phyloP scores from a whole-genome alignment of 2,888 invertebrate genomes.

The Polydrusus cervinus region DNA sequence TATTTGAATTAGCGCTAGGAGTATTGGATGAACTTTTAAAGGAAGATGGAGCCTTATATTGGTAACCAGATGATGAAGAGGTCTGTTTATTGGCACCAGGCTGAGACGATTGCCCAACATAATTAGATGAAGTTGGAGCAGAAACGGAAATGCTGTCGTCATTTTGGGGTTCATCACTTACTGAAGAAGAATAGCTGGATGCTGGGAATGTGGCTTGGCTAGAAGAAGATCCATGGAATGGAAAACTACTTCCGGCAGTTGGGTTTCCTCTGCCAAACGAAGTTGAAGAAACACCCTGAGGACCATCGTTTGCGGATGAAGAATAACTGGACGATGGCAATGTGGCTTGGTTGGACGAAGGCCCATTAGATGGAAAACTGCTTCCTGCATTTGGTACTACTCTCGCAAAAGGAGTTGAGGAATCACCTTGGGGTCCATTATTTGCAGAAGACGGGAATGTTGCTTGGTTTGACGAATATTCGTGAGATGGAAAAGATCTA shows the following conservation, averaged over 20 bases:
- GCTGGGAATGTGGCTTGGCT: background rate
- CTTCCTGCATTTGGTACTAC: background rate
- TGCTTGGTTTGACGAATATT: background rate
- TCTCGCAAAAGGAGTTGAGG: too few species aligned
- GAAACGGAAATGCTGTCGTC: background rate
- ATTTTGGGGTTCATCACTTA: background rate
- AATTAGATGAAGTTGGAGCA: background rate
- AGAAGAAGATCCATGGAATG: constrained; percentile 2
- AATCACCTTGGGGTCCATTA: background rate
- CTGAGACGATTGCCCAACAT: background rate
- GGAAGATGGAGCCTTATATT: constrained; percentile 11
- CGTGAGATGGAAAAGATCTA: background rate
- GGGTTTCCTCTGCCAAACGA: background rate
- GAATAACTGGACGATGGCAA: background rate
- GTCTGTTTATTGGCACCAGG: constrained; percentile 8
- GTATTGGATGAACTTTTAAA: background rate
- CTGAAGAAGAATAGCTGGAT: constrained; percentile 1
- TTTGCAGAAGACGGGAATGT: background rate
- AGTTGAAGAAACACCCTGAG: background rate
- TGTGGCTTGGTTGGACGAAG: background rate
- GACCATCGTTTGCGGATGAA: background rate
- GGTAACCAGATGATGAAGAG: constrained; percentile 19
- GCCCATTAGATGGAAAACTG: background rate
- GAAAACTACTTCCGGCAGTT: background rate
- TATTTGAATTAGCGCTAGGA: background rate